phyloP scores from a whole-genome alignment of 2,113 vertebrate genomes.

The Stigmatopora argus region DNA sequence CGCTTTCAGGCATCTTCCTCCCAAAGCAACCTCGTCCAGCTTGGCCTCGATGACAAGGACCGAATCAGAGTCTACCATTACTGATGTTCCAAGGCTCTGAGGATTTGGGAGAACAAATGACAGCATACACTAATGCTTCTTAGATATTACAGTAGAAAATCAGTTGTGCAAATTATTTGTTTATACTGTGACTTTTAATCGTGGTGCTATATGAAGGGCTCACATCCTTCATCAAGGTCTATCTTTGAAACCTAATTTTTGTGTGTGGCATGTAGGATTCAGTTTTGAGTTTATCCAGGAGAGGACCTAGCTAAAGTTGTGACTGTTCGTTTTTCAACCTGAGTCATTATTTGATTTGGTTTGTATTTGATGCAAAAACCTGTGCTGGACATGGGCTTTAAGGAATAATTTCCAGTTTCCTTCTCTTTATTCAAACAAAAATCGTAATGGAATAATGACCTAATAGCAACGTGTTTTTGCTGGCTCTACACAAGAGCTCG shows the following conservation, averaged over 20 bases:
- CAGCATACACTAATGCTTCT: background rate
- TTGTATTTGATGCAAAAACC: background rate
- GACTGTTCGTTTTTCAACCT: background rate
- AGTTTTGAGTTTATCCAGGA: background rate
- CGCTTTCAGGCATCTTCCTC: constrained; percentile 43
- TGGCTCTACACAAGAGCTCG: too few relatives aligned
- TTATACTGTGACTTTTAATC: background rate
- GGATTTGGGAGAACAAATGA: constrained; percentile 20
- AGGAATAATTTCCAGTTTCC: background rate
- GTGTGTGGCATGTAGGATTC: background rate
- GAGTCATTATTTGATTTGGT: background rate
- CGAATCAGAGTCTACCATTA: constrained; percentile 80
- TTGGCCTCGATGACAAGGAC: constrained; percentile 81
- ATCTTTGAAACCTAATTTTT: background rate
- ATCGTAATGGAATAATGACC: background rate
- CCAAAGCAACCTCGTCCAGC: constrained; percentile 70
- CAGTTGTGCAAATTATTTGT: background rate
- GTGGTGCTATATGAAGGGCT: background rate
- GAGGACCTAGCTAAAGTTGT: background rate
- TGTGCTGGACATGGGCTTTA: background rate
- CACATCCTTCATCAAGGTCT: background rate
- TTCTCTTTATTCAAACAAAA: background rate
- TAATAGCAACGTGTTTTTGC: background rate
- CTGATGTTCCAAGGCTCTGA: constrained; percentile 46
- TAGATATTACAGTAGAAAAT: background rate